Evolutionary conservation across 2,113 vertebrate species (phyloP).

Genomic region (Lepidothrix coronata): DNA sequence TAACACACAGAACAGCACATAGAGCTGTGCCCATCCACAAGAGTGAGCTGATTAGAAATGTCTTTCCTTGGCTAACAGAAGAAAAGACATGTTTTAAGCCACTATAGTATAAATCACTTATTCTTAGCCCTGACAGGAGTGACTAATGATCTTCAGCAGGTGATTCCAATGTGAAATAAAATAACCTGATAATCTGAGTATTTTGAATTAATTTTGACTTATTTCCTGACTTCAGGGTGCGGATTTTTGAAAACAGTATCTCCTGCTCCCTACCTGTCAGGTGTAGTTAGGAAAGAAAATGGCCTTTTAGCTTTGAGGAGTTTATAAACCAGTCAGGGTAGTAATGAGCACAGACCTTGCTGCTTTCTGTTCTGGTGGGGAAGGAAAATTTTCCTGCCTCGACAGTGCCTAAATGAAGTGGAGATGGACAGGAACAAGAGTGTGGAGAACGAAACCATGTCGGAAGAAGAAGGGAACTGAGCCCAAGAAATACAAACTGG

Average conservation of each 20-base stretch:
- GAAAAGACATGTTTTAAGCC: neutral
- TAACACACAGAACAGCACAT: rapidly evolving
- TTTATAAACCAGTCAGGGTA: neutral
- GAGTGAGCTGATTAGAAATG: neutral
- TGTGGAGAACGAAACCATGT: rapidly evolving
- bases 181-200: neutral
- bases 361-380: neutral
- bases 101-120: neutral
- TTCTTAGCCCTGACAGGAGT: neutral
- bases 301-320: neutral
- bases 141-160: neutral
- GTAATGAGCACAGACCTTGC: neutral
- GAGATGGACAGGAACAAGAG: too few species aligned
- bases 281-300: neutral
- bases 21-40: neutral
- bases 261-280: neutral
- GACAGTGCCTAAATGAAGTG: neutral
- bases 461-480: neutral
- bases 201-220: neutral
- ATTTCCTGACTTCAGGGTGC: neutral
- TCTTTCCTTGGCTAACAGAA: neutral
- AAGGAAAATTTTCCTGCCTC: neutral
- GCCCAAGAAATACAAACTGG: neutral
- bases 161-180: neutral
- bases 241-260: neutral